Evolutionary conservation across 2,797 vertebrate species (phyloP).

Genomic region (Denticeps clupeoides): DNA sequence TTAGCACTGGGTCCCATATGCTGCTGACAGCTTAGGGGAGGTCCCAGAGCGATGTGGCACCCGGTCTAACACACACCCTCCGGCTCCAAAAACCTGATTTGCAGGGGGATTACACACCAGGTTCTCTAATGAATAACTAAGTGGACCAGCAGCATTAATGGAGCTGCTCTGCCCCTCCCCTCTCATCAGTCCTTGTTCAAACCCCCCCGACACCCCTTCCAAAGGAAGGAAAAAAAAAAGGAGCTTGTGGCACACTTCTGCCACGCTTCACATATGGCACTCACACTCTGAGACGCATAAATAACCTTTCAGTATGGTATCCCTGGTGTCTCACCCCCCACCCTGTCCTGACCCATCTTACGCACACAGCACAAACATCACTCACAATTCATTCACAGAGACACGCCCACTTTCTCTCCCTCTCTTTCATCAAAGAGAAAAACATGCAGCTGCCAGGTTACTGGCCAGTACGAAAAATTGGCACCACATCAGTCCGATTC

Average conservation of each 20-base stretch:
- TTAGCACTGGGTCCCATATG: conserved; percentile 88
- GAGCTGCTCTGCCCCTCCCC: background rate
- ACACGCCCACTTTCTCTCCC: too few relatives aligned
- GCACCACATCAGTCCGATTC: too few relatives aligned
- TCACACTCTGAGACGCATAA: conserved; percentile 44
- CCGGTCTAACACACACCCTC: conserved; percentile 2
- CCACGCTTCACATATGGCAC: conserved; percentile 50
- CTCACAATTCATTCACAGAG: too few relatives aligned
- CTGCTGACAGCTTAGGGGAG: conserved; percentile 61
- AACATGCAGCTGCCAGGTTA: too few relatives aligned
- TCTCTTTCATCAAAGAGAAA: too few relatives aligned
- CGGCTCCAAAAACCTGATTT: conserved; percentile 25
- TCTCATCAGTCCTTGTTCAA: conserved; percentile 24
- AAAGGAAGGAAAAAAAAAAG: conserved; percentile 5
- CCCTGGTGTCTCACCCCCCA: background rate
- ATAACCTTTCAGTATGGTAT: conserved; percentile 45
- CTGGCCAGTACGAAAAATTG: too few relatives aligned
- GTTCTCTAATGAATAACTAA: conserved; percentile 48
- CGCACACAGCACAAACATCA: too few relatives aligned
- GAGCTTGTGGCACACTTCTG: conserved; percentile 37
- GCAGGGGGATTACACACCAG: conserved; percentile 29
- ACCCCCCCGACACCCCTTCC: conserved; percentile 12
- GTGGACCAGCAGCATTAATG: conserved; percentile 26
- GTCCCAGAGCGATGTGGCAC: conserved; percentile 18
- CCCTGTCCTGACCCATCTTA: too few relatives aligned